phyloP scores from a whole-genome alignment of 2,888 invertebrate genomes.

The Diarsia brunnea region DNA sequence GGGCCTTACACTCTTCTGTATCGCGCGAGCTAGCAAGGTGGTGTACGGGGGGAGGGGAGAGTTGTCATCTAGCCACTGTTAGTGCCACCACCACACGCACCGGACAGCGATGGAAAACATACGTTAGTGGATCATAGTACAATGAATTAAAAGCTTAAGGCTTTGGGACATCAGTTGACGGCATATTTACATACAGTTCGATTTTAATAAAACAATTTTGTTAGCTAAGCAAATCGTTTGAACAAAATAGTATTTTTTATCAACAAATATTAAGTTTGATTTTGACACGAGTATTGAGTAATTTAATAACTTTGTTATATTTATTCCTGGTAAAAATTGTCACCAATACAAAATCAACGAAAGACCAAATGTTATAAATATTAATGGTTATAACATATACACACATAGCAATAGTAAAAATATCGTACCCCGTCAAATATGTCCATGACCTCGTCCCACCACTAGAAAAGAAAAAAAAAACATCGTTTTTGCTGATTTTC shows the following conservation, averaged over 20 bases:
- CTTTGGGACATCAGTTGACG: slow-evolving; percentile 44
- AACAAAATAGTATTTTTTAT: slow-evolving; percentile 8
- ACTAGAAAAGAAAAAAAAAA: slow-evolving; percentile 94
- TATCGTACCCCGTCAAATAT: slow-evolving; percentile 98
- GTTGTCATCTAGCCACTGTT: slow-evolving; percentile 95
- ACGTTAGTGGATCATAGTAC: slow-evolving; percentile 78
- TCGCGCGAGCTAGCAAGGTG: slow-evolving; percentile 93
- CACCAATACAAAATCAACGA: slow-evolving; percentile 16
- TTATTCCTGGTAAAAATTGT: neutral
- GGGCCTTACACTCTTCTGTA: slow-evolving; percentile 93
- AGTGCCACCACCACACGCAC: slow-evolving; percentile 80
- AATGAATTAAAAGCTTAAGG: slow-evolving; percentile 39
- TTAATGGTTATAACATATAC: slow-evolving; percentile 80
- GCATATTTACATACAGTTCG: slow-evolving; percentile 43
- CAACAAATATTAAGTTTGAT: slow-evolving; percentile 6
- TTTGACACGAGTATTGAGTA: neutral
- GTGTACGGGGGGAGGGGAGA: slow-evolving; percentile 93
- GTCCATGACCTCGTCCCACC: slow-evolving; percentile 99
- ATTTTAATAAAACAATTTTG: slow-evolving; percentile 35
- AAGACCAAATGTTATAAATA: slow-evolving; percentile 39
- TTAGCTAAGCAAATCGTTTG: slow-evolving; percentile 33
- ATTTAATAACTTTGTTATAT: neutral
- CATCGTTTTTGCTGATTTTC: slow-evolving; percentile 76
- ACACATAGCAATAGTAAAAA: slow-evolving; percentile 85
- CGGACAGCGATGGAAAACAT: slow-evolving; percentile 79